A percentile compares a stretch with the other conserved stretches of the same genome.
phyloP scores from a whole-genome alignment of 2,888 invertebrate genomes.

The Syrphus vitripennis region DNA sequence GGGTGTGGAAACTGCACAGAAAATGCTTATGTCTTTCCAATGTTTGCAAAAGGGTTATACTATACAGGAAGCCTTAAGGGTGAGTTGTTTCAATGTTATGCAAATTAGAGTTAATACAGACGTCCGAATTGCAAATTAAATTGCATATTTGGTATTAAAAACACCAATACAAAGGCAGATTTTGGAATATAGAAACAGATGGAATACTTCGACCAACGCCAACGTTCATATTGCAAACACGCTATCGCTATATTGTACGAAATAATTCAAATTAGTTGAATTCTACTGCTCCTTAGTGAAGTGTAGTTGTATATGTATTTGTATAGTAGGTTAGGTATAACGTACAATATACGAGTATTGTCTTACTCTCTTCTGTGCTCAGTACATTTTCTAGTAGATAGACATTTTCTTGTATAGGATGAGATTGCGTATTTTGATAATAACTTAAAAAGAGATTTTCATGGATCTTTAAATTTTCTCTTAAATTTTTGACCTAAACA shows the following conservation, averaged over 20 bases:
- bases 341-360: too few species aligned
- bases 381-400: too few species aligned
- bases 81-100: constrained; percentile 74
- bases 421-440: constrained; percentile 4
- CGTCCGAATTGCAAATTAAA: constrained; percentile 75
- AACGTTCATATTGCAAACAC: constrained; percentile 20
- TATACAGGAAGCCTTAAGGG: constrained; percentile 39
- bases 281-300: background rate
- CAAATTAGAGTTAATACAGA: constrained; percentile 75
- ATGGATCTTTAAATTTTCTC: constrained; percentile 27
- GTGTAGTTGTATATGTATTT: background rate
- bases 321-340: background rate
- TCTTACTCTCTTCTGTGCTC: background rate
- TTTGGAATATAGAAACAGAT: constrained; percentile 42
- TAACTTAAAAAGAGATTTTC: background rate
- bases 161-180: constrained; percentile 55
- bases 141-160: constrained; percentile 73
- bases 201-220: constrained; percentile 37
- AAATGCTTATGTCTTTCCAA: constrained; percentile 53
- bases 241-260: constrained; percentile 13
- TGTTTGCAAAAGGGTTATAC: constrained; percentile 32
- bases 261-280: constrained; percentile 45
- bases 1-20: constrained; percentile 43
- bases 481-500: background rate
- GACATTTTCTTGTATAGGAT: constrained; percentile 9